Evolutionary conservation across 2,113 vertebrate genomes (phyloP).

Genomic region (Chaenocephalus aceratus): DNA sequence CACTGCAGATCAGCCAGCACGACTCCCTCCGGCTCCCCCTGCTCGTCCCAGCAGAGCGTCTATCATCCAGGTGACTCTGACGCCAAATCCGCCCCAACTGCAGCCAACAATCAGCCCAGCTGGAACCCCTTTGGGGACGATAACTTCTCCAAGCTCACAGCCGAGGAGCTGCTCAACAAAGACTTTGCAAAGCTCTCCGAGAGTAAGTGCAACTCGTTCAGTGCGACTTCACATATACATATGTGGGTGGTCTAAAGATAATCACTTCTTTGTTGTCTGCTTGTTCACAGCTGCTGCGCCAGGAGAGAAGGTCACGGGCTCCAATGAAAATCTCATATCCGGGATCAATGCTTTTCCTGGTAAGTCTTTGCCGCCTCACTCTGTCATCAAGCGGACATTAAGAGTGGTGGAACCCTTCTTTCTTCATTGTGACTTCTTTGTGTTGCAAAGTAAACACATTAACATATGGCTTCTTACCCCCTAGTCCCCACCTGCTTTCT

Average conservation of each 20-base stretch:
- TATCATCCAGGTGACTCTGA: constrained; percentile 76
- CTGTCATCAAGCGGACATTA: background rate
- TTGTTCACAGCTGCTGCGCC: constrained; percentile 82
- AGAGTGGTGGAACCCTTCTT: background rate
- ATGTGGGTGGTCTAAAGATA: background rate
- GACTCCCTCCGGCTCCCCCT: constrained; percentile 92
- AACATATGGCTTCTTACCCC: background rate
- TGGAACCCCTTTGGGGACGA: constrained; percentile 99
- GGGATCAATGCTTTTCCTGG: constrained; percentile 91
- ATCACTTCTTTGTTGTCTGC: constrained; percentile 20
- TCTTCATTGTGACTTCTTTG: background rate
- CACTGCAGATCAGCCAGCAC: constrained; percentile 93
- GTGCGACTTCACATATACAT: background rate
- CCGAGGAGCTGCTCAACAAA: constrained; percentile 97
- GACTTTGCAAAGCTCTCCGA: constrained; percentile 96
- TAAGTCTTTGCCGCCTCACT: constrained; percentile 66
- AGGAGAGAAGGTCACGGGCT: constrained; percentile 86
- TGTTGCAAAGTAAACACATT: constrained; percentile 2
- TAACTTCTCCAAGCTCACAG: constrained; percentile 98
- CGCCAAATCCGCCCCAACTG: constrained; percentile 12
- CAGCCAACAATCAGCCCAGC: constrained; percentile 75
- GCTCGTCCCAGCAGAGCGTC: constrained; percentile 85
- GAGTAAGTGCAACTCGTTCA: constrained; percentile 78
- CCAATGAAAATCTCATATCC: constrained; percentile 89
- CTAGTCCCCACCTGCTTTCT: background rate